Conservation (phyloP, 2,888 invertebrate species). For the Orthosia gothica region DNA sequence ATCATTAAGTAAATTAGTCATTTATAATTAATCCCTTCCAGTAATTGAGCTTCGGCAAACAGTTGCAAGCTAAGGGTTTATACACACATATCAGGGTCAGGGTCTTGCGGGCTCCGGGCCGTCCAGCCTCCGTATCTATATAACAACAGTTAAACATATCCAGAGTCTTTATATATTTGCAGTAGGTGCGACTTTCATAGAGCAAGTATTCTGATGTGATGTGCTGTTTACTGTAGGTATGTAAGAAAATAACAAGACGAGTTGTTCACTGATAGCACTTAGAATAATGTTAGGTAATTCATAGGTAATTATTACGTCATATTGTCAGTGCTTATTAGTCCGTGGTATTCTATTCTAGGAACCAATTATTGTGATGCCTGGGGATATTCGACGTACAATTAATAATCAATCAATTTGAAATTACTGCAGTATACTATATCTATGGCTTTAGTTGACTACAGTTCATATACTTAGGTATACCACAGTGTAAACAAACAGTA, state of each 20-base stretch:
- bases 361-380: neutral
- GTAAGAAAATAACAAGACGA: neutral
- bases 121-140: neutral
- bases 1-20: neutral
- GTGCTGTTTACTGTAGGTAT: neutral
- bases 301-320: neutral
- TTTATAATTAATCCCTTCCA: neutral
- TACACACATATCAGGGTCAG: neutral
- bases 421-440: neutral
- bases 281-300: neutral
- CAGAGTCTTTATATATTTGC: neutral
- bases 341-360: neutral
- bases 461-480: neutral
- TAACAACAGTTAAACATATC: neutral
- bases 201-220: neutral
- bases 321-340: slow-evolving; percentile 1
- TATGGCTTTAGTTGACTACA: neutral
- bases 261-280: neutral
- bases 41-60: neutral
- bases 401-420: slow-evolving; percentile 8
- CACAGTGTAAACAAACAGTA: neutral
- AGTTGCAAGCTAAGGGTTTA: neutral
- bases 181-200: neutral
- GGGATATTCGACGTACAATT: slow-evolving; percentile 4
- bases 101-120: neutral